These are phyloP conservation scores for Melanotaenia parkinsoni DNA, from an alignment of 2,797 vertebrate genomes.

Conservation along the genomic window DNA sequence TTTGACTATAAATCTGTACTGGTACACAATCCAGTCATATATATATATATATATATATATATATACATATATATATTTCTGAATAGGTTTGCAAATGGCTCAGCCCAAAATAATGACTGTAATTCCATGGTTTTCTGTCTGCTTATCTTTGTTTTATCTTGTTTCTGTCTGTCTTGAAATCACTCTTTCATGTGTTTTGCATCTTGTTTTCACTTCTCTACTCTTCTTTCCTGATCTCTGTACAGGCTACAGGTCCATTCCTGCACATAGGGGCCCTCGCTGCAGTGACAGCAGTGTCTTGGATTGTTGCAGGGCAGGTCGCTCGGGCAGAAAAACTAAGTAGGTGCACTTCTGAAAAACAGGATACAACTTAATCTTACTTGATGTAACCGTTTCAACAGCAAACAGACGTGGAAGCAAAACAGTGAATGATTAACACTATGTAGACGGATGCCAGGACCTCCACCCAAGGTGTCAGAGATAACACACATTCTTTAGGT, in stretches of 20 bases:
- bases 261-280: conserved; percentile 93
- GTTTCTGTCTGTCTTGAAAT: conserved; percentile 14
- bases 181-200: not conserved
- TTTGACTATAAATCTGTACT: not conserved
- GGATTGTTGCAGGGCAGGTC: conserved; percentile 94
- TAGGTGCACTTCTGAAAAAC: conserved; percentile 70
- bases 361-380: conserved; percentile 15
- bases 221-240: conserved; percentile 5
- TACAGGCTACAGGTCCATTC: conserved; percentile 95
- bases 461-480: conserved; percentile 57
- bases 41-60: conserved; percentile 41
- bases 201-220: not conserved
- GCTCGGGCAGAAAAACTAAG: conserved; percentile 89
- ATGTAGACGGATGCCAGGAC: conserved; percentile 59
- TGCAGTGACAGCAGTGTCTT: conserved; percentile 89
- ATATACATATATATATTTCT: conserved; percentile 30
- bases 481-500: conserved; percentile 67
- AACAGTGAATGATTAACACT: conserved; percentile 74
- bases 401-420: conserved; percentile 24
- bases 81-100: conserved; percentile 27
- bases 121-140: conserved; percentile 28
- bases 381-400: conserved; percentile 11
- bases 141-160: conserved; percentile 22
- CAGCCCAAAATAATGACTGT: conserved; percentile 39
- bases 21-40: not conserved